phyloP scores from a whole-genome alignment of 1,140 invertebrate species.

The Cydia strobilella region DNA sequence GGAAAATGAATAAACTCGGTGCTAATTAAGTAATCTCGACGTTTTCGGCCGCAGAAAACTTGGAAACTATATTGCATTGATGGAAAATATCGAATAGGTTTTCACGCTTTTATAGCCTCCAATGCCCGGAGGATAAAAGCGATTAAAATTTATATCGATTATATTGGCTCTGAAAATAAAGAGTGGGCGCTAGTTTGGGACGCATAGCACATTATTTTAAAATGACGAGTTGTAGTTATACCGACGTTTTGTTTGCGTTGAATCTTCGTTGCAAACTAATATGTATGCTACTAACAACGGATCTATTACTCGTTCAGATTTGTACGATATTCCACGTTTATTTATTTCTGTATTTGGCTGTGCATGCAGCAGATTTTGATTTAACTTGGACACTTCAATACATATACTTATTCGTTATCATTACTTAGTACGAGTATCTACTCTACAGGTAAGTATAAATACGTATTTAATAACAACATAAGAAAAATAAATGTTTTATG shows the following conservation, averaged over 20 bases:
- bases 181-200: not conserved
- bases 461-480: too few species aligned
- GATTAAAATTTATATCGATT: conserved; percentile 8
- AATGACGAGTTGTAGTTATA: not conserved
- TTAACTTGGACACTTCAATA: too few species aligned
- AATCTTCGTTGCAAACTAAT: not conserved
- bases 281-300: too few species aligned
- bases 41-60: not conserved
- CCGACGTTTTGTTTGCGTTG: not conserved
- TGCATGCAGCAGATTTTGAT: too few species aligned
- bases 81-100: conserved; percentile 13
- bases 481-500: too few species aligned
- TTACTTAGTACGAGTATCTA: too few species aligned
- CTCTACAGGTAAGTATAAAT: too few species aligned
- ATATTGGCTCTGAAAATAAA: not conserved
- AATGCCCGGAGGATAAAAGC: not conserved
- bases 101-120: conserved; percentile 10
- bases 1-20: not conserved
- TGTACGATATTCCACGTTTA: too few species aligned
- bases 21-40: conserved; percentile 7
- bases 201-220: not conserved
- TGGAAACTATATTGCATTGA: conserved; percentile 6
- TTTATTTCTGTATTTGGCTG: too few species aligned
- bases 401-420: too few species aligned
- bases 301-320: too few species aligned